These are phyloP conservation scores for Yasuhikotakia modesta DNA, from an alignment of 2,797 vertebrate genomes.

Conservation along the genomic window DNA sequence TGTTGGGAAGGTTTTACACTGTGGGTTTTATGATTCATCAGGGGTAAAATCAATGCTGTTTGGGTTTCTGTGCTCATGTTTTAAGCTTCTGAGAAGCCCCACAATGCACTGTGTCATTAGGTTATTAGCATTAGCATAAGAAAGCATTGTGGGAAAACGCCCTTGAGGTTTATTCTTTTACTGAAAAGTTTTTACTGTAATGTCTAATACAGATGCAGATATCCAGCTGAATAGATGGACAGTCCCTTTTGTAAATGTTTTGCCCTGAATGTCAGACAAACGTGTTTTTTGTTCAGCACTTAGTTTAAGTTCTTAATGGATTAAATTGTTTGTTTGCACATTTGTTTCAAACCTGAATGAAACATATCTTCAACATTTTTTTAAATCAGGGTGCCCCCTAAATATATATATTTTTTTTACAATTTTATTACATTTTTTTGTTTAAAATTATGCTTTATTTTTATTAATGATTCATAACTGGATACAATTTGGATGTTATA, in stretches of 20 bases:
- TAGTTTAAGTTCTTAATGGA: too few relatives aligned
- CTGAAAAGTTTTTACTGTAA: slow-evolving; percentile 13
- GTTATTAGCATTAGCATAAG: slow-evolving; percentile 36
- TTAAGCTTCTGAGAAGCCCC: slow-evolving; percentile 28
- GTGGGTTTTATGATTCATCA: slow-evolving; percentile 15
- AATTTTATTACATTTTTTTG: too few relatives aligned
- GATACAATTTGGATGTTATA: too few relatives aligned
- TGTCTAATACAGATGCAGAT: slow-evolving; percentile 52
- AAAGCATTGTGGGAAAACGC: slow-evolving; percentile 26
- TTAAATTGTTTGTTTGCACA: background rate
- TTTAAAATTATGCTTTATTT: too few relatives aligned
- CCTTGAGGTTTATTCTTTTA: slow-evolving; percentile 31
- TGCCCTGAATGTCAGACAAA: background rate
- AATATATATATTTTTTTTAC: too few relatives aligned
- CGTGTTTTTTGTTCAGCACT: background rate
- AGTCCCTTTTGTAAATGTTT: background rate
- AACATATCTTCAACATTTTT: too few relatives aligned
- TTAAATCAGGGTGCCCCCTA: too few relatives aligned
- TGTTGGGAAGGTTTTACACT: slow-evolving; percentile 22
- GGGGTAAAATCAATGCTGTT: slow-evolving; percentile 32
- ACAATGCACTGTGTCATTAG: slow-evolving; percentile 16
- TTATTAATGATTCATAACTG: too few relatives aligned
- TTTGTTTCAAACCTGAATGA: background rate
- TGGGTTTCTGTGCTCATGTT: slow-evolving; percentile 5
- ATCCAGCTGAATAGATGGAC: slow-evolving; percentile 26